These are phyloP conservation scores for Triplophysa siluroides DNA, from an alignment of 2,113 vertebrate species.

Conservation along the genomic window DNA sequence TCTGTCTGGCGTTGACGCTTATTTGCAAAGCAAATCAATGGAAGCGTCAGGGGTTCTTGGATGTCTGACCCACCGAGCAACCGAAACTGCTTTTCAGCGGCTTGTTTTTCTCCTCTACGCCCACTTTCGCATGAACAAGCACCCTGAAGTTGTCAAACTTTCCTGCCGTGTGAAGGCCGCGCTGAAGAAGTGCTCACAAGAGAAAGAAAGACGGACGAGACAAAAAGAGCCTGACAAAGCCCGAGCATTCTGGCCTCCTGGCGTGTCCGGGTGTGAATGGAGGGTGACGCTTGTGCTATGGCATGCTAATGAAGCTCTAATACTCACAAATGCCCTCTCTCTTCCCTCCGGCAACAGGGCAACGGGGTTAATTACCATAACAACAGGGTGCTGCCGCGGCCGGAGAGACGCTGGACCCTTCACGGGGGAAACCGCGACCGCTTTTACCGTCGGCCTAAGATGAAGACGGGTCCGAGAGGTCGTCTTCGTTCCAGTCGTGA, in stretches of 20 bases:
- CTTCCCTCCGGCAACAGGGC: slow-evolving; percentile 71
- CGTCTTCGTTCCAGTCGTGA: slow-evolving; percentile 52
- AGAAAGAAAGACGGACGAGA: slow-evolving; percentile 54
- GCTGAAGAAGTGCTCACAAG: slow-evolving; percentile 50
- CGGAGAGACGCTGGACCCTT: slow-evolving; percentile 65
- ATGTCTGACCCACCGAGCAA: slow-evolving; percentile 46
- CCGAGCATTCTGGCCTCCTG: slow-evolving; percentile 51
- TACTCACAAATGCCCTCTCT: slow-evolving; percentile 75
- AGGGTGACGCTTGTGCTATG: slow-evolving; percentile 70
- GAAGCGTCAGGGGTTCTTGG: background rate
- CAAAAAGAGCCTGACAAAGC: slow-evolving; percentile 58
- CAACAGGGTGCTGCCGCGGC: slow-evolving; percentile 71
- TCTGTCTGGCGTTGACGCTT: background rate
- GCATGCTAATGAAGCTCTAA: slow-evolving; percentile 79
- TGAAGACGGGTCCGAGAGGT: slow-evolving; percentile 72
- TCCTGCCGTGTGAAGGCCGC: slow-evolving; percentile 36
- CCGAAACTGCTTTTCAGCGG: slow-evolving; percentile 30
- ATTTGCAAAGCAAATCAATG: slow-evolving; percentile 41
- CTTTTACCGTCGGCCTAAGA: background rate
- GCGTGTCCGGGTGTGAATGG: slow-evolving; percentile 61
- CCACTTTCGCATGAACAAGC: slow-evolving; percentile 55
- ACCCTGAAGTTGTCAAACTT: slow-evolving; percentile 58
- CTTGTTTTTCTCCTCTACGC: slow-evolving; percentile 43
- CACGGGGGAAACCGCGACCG: slow-evolving; percentile 64
- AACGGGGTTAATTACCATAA: slow-evolving; percentile 80